These are phyloP conservation scores for Brevimyrus niger DNA, from an alignment of 2,113 vertebrate genomes.

Conservation along the genomic window DNA sequence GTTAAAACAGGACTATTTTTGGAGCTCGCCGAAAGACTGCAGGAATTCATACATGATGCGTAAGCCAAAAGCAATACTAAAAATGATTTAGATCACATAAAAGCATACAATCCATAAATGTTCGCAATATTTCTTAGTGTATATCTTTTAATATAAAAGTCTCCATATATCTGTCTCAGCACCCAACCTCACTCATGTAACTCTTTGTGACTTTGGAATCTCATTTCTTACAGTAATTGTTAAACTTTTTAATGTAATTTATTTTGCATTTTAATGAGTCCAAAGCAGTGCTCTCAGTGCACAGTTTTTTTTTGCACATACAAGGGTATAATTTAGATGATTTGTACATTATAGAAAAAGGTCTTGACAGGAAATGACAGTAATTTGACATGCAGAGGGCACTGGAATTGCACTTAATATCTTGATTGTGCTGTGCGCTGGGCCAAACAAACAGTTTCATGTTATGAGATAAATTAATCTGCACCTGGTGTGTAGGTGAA, in stretches of 20 bases:
- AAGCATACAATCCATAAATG: not conserved
- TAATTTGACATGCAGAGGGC: not conserved
- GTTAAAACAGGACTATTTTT: not conserved
- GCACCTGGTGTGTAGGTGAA: too few relatives aligned
- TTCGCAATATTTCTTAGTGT: not conserved
- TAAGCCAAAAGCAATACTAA: not conserved
- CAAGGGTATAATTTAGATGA: not conserved
- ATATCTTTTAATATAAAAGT: not conserved
- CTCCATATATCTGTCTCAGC: not conserved
- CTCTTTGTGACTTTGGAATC: not conserved
- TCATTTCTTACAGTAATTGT: not conserved
- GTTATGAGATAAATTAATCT: too few relatives aligned
- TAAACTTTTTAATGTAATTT: not conserved
- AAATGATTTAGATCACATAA: not conserved
- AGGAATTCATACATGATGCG: not conserved
- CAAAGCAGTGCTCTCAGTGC: not conserved
- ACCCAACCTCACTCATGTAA: not conserved
- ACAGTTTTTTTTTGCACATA: too few relatives aligned
- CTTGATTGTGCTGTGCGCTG: not conserved
- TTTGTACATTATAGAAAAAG: not conserved
- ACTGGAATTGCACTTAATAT: not conserved
- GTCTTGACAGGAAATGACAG: not conserved
- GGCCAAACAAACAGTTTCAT: too few relatives aligned
- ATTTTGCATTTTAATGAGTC: not conserved
- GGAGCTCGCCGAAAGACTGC: not conserved